Conservation (phyloP, 2,113 vertebrate genomes). For the Pavo muticus region DNA sequence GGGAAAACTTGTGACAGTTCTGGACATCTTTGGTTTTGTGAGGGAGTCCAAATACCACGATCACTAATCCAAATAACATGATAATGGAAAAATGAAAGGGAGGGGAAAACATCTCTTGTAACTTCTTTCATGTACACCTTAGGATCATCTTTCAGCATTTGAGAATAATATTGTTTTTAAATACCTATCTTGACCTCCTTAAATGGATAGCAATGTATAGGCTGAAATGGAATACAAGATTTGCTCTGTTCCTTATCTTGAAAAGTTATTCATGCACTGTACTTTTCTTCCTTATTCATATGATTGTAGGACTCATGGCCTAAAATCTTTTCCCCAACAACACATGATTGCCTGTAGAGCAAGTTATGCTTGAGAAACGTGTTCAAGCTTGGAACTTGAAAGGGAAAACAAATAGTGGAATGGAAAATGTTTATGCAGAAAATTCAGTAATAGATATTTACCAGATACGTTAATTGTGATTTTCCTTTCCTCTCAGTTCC, state of each 20-base stretch:
- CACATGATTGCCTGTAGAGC: not conserved
- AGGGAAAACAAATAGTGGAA: slow-evolving; percentile 1
- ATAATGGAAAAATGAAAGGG: not conserved
- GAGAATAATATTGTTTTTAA: not conserved
- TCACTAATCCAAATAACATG: not conserved
- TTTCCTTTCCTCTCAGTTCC: not conserved
- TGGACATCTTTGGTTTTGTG: not conserved
- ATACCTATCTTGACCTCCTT: not conserved
- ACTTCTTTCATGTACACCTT: not conserved
- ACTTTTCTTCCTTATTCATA: not conserved
- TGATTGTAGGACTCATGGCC: not conserved
- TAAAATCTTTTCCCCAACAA: not conserved
- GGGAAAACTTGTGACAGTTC: not conserved
- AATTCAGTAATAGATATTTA: not conserved
- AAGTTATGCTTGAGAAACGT: not conserved
- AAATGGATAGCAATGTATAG: not conserved
- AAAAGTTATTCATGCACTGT: not conserved
- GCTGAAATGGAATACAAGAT: not conserved
- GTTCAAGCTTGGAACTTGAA: not conserved
- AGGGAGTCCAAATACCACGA: not conserved
- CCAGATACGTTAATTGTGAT: not conserved
- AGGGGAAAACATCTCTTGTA: not conserved
- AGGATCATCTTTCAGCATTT: not conserved
- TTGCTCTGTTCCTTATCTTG: not conserved
- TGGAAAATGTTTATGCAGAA: not conserved